These are phyloP conservation scores for Bothrops jararaca DNA, from an alignment of 2,113 vertebrate genomes.

Conservation along the genomic window DNA sequence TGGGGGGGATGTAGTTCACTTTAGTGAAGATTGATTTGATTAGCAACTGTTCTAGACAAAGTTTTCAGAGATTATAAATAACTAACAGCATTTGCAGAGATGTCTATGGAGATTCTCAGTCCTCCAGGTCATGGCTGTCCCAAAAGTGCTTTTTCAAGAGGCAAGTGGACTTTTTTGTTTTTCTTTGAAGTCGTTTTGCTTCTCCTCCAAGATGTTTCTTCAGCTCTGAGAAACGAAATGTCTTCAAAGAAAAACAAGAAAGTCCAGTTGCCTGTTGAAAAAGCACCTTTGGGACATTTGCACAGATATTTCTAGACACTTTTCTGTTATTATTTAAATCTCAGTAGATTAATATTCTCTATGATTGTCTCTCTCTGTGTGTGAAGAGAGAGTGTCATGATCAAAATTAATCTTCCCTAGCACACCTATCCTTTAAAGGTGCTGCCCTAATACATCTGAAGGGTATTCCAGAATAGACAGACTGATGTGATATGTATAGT, in stretches of 20 bases:
- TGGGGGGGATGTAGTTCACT: not conserved
- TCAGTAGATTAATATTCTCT: not conserved
- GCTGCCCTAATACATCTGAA: not conserved
- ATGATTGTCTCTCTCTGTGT: not conserved
- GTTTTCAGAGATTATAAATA: not conserved
- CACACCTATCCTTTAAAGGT: not conserved
- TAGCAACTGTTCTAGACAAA: not conserved
- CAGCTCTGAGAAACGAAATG: not conserved
- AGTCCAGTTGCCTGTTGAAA: not conserved
- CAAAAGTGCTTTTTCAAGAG: not conserved
- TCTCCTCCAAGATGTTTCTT: not conserved
- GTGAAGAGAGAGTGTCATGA: not conserved
- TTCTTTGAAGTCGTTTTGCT: not conserved
- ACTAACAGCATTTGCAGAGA: not conserved
- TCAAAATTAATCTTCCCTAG: not conserved
- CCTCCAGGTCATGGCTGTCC: not conserved
- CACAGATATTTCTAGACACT: not conserved
- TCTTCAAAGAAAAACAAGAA: not conserved
- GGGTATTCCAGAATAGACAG: not conserved
- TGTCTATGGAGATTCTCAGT: not conserved
- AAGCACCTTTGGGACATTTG: conserved; percentile 1
- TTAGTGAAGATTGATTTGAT: not conserved
- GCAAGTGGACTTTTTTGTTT: not conserved
- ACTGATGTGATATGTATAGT: not conserved
- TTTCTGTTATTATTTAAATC: not conserved